phyloP scores from a whole-genome alignment of 64 coral and sea anemone genomes.

The Catalaphyllia jardinei region DNA sequence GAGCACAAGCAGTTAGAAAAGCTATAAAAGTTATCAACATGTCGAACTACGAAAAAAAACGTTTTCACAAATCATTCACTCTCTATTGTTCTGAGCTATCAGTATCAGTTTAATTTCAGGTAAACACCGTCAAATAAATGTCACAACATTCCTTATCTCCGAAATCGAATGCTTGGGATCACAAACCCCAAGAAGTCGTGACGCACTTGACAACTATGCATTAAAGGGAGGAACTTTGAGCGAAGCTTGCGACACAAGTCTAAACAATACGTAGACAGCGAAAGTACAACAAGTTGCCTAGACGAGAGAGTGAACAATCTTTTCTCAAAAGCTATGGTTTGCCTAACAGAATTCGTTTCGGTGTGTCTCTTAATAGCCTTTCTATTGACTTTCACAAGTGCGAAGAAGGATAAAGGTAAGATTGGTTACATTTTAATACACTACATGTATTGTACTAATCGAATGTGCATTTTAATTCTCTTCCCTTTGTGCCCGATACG shows the following conservation, averaged over 20 bases:
- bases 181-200: not conserved
- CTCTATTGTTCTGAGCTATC: too few species aligned
- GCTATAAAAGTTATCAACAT: too few species aligned
- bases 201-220: not conserved
- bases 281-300: not conserved
- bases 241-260: not conserved
- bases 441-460: not conserved
- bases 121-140: not conserved
- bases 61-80: too few species aligned
- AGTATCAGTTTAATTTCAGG: too few species aligned
- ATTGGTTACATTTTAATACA: not conserved
- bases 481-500: not conserved
- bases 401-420: not conserved
- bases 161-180: conserved; percentile 6
- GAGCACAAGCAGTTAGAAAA: too few species aligned
- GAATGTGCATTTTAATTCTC: not conserved
- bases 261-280: not conserved
- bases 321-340: not conserved
- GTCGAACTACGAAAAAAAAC: too few species aligned
- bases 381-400: not conserved
- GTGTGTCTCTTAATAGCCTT: not conserved
- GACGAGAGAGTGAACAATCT: not conserved
- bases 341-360: not conserved
- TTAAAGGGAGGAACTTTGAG: not conserved
- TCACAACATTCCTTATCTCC: conserved; percentile 10